phyloP scores from a whole-genome alignment of 2,113 vertebrate genomes.

The Amazona vittata region DNA sequence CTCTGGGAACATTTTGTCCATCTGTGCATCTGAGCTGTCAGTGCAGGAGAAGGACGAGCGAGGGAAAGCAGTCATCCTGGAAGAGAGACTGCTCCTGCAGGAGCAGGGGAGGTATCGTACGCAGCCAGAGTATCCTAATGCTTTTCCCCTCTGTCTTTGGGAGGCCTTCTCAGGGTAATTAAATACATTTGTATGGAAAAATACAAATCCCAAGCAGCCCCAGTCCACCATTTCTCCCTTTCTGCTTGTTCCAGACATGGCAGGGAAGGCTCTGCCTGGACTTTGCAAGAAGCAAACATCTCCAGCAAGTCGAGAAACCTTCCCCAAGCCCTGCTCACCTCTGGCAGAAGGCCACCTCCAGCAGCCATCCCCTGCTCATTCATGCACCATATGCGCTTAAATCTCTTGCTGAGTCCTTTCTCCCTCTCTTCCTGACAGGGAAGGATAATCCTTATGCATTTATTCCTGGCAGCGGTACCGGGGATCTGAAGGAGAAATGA shows the following conservation, averaged over 20 bases:
- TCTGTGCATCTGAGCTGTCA: constrained; percentile 5
- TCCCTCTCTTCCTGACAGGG: constrained; percentile 29
- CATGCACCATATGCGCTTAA: constrained; percentile 13
- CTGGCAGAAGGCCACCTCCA: constrained; percentile 40
- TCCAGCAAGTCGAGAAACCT: neutral
- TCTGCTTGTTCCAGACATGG: constrained; percentile 5
- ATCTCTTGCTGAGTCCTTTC: neutral
- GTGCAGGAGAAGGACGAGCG: neutral
- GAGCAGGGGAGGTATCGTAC: neutral
- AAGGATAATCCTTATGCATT: constrained; percentile 62
- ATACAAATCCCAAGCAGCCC: neutral
- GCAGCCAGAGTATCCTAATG: neutral
- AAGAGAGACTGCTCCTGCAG: constrained; percentile 27
- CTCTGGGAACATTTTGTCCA: constrained; percentile 12
- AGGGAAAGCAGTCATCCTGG: neutral
- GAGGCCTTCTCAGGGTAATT: constrained; percentile 53
- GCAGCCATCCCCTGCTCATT: constrained; percentile 28
- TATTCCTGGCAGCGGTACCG: constrained; percentile 40
- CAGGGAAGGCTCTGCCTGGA: constrained; percentile 3
- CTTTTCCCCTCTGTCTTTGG: constrained; percentile 41
- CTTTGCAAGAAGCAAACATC: neutral
- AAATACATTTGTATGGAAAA: constrained; percentile 8
- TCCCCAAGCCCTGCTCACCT: neutral
- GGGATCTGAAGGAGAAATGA: constrained; percentile 38
- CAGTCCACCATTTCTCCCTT: neutral